phyloP scores from a whole-genome alignment of 53 echinoderm and acorn worm species.

The Echinarachnius parma region DNA sequence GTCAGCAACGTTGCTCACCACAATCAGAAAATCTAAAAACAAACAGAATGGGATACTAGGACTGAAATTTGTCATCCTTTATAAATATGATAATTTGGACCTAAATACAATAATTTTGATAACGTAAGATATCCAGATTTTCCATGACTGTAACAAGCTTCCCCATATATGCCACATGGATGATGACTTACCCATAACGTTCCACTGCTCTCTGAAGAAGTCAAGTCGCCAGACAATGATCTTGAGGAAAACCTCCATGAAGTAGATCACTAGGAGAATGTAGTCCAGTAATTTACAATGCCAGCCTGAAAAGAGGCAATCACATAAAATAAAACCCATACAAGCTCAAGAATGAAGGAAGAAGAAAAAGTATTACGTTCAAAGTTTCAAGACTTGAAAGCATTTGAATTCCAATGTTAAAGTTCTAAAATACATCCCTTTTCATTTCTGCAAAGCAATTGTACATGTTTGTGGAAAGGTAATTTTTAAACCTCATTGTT shows the following conservation, averaged over 20 bases:
- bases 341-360: no score
- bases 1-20: conserved; percentile 74
- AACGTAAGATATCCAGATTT: background rate
- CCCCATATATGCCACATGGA: no score
- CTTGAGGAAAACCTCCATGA: conserved; percentile 85
- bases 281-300: conserved; percentile 82
- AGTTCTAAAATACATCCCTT: no score
- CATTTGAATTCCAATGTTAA: no score
- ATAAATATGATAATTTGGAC: background rate
- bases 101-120: background rate
- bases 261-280: conserved; percentile 93
- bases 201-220: conserved; percentile 92
- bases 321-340: no score
- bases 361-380: no score
- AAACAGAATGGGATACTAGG: background rate
- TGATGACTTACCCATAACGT: conserved; percentile 78
- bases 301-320: no score
- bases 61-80: no score
- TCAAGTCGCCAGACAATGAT: conserved; percentile 82
- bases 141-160: background rate
- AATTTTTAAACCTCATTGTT: no score
- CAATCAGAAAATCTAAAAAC: conserved; percentile 78
- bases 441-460: no score
- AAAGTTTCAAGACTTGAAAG: no score
- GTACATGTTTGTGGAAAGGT: no score